Percentiles rank a stretch among this genome's conserved stretches.
Conservation (phyloP, 2,888 invertebrate genomes). For the Lasioglossum vierecki region DNA sequence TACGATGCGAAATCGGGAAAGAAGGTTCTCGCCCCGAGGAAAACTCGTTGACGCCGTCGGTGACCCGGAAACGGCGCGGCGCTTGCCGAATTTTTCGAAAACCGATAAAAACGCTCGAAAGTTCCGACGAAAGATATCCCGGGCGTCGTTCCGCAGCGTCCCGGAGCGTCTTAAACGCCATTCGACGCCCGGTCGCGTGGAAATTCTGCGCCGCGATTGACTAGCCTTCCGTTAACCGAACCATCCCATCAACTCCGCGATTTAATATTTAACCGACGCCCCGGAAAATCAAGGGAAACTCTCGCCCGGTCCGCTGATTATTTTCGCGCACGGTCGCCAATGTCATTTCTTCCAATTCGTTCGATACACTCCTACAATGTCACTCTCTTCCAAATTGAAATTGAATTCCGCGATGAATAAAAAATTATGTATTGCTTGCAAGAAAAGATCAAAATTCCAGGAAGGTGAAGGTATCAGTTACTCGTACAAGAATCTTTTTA, state of each 20-base stretch:
- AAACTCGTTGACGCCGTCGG: conserved; percentile 55
- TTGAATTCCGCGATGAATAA: neutral
- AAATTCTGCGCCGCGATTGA: conserved; percentile 19
- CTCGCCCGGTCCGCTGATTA: neutral
- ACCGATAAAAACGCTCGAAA: conserved; percentile 39
- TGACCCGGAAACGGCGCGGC: conserved; percentile 50
- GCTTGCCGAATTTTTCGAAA: conserved; percentile 51
- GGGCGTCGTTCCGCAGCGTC: conserved; percentile 25
- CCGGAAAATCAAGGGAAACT: neutral
- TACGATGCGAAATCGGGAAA: conserved; percentile 47
- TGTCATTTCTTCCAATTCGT: neutral
- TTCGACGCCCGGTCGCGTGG: conserved; percentile 3
- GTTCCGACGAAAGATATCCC: conserved; percentile 39
- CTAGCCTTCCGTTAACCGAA: conserved; percentile 4
- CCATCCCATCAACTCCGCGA: neutral
- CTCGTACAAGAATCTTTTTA: too few relatives aligned
- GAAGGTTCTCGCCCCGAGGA: conserved; percentile 36
- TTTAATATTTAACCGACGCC: neutral
- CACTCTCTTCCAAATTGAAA: neutral
- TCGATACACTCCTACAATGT: too few relatives aligned
- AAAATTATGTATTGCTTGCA: too few relatives aligned
- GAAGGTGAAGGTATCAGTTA: too few relatives aligned
- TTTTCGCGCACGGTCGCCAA: neutral
- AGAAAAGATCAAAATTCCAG: too few relatives aligned
- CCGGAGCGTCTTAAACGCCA: conserved; percentile 24